Evolutionary conservation across 1,140 invertebrate species (phyloP), one percentile per base, ranked within the genome.

Genomic region (Drosophila obscura): DNA sequence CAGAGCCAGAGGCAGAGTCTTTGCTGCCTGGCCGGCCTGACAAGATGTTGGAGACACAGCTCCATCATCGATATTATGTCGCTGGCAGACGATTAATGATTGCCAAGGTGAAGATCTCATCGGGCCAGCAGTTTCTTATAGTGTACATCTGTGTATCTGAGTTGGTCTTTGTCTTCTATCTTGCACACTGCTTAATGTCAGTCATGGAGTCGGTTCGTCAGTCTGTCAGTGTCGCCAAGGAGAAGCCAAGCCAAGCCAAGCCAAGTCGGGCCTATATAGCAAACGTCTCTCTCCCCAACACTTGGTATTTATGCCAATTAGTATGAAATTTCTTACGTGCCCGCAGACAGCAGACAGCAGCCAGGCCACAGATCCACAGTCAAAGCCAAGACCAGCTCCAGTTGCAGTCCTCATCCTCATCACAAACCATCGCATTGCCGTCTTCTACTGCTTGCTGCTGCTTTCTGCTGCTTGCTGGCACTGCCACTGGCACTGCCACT

Each of bases 221-320:
- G 83, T 78, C 45, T 75, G 77, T 75, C 74, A 69, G 58, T 71
- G 67, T 85, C 57, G 68, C 56, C 79, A 63, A 28, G n/a, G n/a
- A n/a, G n/a, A 69, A 77, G 35, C 53, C 46, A 28, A 71, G 55
- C 66, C 9, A 39, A 68, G 28, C 69, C 71, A 69, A 77, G 44
- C 46, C 66, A 28, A 71, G 55, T 39, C 35, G 35, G 35, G 9
- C 9, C 35, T 39, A 39, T 39, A 39, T 11, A 39, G 35, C 35
- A 46, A 56, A 59, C 56, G 63, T 78, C 52, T 73, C 66, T 73
- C 79, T 75, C 62, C 69, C 85, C 77, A 75, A 91, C 90, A 91
- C 82, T 91, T 91, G 90, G 90, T 91, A 91, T 91, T 91, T 91
- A 91, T 91, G 90, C 90, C 90, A 91, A 91, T 91, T 91, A 91